Evolutionary conservation across 1,140 invertebrate genomes (phyloP).

Genomic region (Pachypsylla venusta): DNA sequence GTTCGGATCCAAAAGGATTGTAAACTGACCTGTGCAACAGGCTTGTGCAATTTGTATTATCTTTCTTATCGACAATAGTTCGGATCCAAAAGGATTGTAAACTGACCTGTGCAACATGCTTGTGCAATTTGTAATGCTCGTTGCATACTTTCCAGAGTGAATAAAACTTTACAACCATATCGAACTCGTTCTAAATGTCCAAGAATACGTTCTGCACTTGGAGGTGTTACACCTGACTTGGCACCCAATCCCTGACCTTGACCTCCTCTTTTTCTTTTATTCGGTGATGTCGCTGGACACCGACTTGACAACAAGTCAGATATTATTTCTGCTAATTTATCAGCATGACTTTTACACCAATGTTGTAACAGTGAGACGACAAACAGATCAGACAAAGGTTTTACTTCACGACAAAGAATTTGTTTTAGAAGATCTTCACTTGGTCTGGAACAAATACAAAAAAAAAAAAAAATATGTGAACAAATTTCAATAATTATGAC

Average conservation of each 20-base stretch:
- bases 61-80: no score
- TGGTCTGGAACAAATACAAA: constrained; percentile 41
- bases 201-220: constrained; percentile 65
- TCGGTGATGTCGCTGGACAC: constrained; percentile 66
- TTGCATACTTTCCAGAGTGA: constrained; percentile 72
- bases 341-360: constrained; percentile 76
- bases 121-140: constrained; percentile 67
- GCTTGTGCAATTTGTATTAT: no score
- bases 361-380: constrained; percentile 77
- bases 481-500: no score
- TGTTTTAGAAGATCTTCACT: constrained; percentile 70
- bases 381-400: constrained; percentile 54
- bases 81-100: no score
- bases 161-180: constrained; percentile 49
- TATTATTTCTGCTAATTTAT: constrained; percentile 72
- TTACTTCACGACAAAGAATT: constrained; percentile 61
- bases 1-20: no score
- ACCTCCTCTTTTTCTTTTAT: constrained; percentile 67
- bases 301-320: constrained; percentile 57
- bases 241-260: constrained; percentile 20
- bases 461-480: no score
- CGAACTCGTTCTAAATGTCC: constrained; percentile 83
- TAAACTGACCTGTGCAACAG: no score
- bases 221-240: constrained; percentile 34
- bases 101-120: constrained; percentile 46